phyloP scores from a whole-genome alignment of 37 sponge, comb jelly and placozoan species.

The Cladorhizidae sp. region DNA sequence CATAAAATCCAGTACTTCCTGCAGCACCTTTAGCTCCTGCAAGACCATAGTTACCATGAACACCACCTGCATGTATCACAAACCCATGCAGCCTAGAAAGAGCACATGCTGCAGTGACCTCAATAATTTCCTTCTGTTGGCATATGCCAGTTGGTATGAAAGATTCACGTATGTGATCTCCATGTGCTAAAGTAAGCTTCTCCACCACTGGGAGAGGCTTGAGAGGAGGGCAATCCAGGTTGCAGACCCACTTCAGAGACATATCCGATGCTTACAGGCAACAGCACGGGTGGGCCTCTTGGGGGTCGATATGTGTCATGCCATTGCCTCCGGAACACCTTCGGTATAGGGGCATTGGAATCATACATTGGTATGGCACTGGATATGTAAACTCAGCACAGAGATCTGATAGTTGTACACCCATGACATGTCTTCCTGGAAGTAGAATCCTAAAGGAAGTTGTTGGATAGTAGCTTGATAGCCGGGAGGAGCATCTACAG shows the following conservation, averaged over 20 bases:
- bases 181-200: constrained; percentile 38
- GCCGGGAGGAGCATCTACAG: constrained; percentile 55
- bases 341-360: constrained; percentile 55
- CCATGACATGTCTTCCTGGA: constrained; percentile 58
- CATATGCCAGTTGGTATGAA: constrained; percentile 36
- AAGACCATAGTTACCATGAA: constrained; percentile 40
- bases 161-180: constrained; percentile 47
- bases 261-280: constrained; percentile 82
- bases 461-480: constrained; percentile 59
- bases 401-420: constrained; percentile 30
- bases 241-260: constrained; percentile 74
- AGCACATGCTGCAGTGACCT: constrained; percentile 56
- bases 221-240: constrained; percentile 69
- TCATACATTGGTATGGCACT: constrained; percentile 56
- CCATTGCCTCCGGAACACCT: constrained; percentile 51
- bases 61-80: constrained; percentile 56
- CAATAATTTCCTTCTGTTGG: constrained; percentile 18
- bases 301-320: constrained; percentile 85
- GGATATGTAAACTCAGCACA: constrained; percentile 40
- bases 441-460: constrained; percentile 71
- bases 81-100: constrained; percentile 55
- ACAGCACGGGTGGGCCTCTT: constrained; percentile 69
- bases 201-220: constrained; percentile 39
- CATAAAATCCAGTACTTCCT: constrained; percentile 34
- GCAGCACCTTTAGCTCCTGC: constrained; percentile 45